Conservation (phyloP, 2,113 vertebrate genomes). For the Conger conger region DNA sequence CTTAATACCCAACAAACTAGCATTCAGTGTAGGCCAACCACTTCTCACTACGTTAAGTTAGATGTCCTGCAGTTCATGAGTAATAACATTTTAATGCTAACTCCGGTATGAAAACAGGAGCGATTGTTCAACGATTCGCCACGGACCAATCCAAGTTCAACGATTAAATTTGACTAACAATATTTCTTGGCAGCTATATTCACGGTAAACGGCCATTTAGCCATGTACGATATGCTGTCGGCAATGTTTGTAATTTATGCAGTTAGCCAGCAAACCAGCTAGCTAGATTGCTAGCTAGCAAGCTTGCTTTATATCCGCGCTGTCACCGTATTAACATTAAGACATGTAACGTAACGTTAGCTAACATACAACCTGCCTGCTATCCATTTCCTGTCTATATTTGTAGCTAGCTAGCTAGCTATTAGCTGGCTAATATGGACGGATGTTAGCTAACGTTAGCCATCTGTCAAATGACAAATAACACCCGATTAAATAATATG, state of each 20-base stretch:
- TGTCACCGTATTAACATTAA: neutral
- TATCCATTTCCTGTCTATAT: neutral
- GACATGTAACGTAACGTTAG: neutral
- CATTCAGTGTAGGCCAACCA: neutral
- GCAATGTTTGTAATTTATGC: neutral
- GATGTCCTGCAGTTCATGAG: neutral
- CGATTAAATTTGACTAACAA: neutral
- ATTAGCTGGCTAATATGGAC: neutral
- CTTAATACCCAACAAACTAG: neutral
- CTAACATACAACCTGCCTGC: neutral
- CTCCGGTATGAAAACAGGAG: neutral
- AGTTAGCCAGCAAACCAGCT: neutral
- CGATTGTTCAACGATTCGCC: neutral
- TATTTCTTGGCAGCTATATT: neutral
- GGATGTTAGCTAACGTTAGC: neutral
- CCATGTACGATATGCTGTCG: neutral
- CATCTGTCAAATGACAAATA: neutral
- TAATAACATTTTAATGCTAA: neutral
- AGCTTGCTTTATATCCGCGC: neutral
- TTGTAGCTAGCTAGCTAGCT: neutral
- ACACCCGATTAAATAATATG: neutral
- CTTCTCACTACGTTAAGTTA: neutral
- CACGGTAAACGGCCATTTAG: neutral
- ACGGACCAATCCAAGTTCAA: neutral
- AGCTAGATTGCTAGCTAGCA: neutral